phyloP scores from a whole-genome alignment of 2,888 invertebrate species.

The Urechis unicinctus region DNA sequence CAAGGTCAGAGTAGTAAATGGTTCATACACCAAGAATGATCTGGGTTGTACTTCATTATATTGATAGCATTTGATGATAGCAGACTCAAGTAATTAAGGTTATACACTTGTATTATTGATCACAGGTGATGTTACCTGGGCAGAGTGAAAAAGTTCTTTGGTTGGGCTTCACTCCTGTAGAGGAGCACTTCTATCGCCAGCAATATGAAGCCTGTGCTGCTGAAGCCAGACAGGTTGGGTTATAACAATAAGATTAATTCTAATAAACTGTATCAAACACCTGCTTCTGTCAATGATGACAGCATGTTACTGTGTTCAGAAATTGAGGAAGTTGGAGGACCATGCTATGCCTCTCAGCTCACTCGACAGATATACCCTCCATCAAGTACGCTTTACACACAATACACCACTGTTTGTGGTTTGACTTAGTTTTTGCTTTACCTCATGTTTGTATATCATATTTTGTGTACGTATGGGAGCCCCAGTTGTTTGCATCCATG shows the following conservation, averaged over 20 bases:
- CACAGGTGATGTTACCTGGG: constrained; percentile 58
- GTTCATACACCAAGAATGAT: too few relatives aligned
- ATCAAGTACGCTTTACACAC: background rate
- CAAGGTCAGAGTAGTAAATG: too few relatives aligned
- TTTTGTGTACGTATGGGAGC: too few relatives aligned
- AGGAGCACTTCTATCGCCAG: constrained; percentile 63
- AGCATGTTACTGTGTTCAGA: constrained; percentile 24
- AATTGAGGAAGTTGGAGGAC: constrained; percentile 49
- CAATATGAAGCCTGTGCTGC: constrained; percentile 34
- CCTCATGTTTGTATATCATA: too few relatives aligned
- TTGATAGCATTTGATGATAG: too few relatives aligned
- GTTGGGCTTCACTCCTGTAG: constrained; percentile 65
- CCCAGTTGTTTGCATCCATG: too few relatives aligned
- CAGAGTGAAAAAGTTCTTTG: constrained; percentile 59
- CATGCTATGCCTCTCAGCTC: constrained; percentile 36
- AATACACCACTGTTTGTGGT: background rate
- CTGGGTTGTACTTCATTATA: too few relatives aligned
- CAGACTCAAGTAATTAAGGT: too few relatives aligned
- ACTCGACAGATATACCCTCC: constrained; percentile 52
- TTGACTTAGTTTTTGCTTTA: too few relatives aligned
- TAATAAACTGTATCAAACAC: too few relatives aligned
- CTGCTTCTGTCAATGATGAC: background rate
- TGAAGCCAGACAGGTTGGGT: too few relatives aligned
- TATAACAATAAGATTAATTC: too few relatives aligned
- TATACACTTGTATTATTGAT: constrained; percentile 1